Conservation (phyloP, 1,140 invertebrate species). For the Bombus terrestris region DNA sequence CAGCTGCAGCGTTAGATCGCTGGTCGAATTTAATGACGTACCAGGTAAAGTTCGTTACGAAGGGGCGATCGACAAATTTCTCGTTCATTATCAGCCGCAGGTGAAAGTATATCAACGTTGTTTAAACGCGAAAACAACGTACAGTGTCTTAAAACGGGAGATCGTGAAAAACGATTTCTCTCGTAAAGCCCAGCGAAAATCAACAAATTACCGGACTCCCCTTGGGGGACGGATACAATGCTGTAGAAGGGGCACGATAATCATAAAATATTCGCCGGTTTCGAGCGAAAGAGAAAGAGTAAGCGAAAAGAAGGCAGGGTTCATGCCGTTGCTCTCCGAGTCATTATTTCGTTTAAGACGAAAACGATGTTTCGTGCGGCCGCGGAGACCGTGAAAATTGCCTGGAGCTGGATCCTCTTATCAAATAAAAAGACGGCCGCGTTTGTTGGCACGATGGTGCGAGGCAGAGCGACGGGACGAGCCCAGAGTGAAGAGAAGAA, state of each 20-base stretch:
- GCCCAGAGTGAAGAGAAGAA: constrained; percentile 56
- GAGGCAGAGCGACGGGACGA: constrained; percentile 7
- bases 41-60: background rate
- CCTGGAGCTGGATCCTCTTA: constrained; percentile 65
- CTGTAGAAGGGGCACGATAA: constrained; percentile 14
- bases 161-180: constrained; percentile 1
- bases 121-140: background rate
- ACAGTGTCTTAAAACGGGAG: too few species aligned
- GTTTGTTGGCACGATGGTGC: constrained; percentile 31
- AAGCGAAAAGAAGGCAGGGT: background rate
- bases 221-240: constrained; percentile 2
- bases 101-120: background rate
- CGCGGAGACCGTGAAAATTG: constrained; percentile 66
- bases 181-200: background rate
- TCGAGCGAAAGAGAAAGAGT: background rate
- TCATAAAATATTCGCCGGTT: constrained; percentile 45
- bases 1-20: background rate
- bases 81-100: background rate
- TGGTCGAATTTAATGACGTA: too few species aligned
- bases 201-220: background rate
- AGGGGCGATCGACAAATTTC: background rate
- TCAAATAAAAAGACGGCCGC: constrained; percentile 67
- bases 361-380: constrained; percentile 63
- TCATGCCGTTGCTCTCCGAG: constrained; percentile 51
- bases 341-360: constrained; percentile 69